These are phyloP conservation scores for Neotragus moschatus DNA, from an alignment of 2,113 vertebrate species.

Conservation along the genomic window DNA sequence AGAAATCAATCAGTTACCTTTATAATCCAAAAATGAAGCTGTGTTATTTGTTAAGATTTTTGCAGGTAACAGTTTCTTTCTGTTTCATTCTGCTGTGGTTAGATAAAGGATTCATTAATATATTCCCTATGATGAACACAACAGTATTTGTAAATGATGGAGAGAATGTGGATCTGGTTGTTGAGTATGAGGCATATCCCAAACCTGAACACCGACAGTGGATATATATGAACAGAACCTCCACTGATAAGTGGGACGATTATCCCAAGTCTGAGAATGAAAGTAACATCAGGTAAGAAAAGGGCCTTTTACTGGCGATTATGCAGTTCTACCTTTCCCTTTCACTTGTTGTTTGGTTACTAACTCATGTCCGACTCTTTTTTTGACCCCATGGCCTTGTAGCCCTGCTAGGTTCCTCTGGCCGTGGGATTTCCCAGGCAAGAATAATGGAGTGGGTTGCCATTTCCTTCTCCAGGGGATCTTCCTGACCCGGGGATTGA, in stretches of 20 bases:
- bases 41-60: neutral
- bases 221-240: conserved; percentile 87
- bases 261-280: conserved; percentile 84
- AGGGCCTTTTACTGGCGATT: neutral
- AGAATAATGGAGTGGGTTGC: neutral
- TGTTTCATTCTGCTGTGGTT: conserved; percentile 47
- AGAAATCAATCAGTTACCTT: neutral
- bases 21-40: neutral
- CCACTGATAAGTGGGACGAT: conserved; percentile 90
- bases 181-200: conserved; percentile 91
- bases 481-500: neutral
- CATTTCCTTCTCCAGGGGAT: neutral
- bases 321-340: fast-evolving
- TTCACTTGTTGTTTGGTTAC: neutral
- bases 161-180: conserved; percentile 87
- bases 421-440: neutral
- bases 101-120: conserved; percentile 93
- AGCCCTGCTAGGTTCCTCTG: neutral
- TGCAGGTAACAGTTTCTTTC: neutral
- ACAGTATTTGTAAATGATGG: conserved; percentile 91
- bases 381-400: neutral
- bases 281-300: conserved; percentile 87
- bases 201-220: conserved; percentile 85
- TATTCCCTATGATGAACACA: conserved; percentile 82
- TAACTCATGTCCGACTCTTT: neutral